phyloP scores from a whole-genome alignment of 1,140 invertebrate genomes.

The Ostrea denselamellosa region DNA sequence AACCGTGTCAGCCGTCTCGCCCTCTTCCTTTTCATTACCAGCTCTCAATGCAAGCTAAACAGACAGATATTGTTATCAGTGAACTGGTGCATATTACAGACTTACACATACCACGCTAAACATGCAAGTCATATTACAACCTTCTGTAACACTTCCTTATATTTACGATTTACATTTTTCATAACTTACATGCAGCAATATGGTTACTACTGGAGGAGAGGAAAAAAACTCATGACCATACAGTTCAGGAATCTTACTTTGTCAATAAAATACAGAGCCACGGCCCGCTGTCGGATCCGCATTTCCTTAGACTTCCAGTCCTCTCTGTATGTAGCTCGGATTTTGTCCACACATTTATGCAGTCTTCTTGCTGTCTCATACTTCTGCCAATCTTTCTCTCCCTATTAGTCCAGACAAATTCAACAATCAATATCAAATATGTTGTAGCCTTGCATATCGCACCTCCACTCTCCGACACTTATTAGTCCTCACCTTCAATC shows the following conservation, averaged over 20 bases:
- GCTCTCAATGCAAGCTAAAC: conserved; percentile 94
- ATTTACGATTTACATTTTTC: too few species aligned
- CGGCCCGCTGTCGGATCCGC: conserved; percentile 96
- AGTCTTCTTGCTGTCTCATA: conserved; percentile 98
- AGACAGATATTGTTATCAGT: background rate
- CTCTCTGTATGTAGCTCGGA: conserved; percentile 90
- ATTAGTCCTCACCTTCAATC: conserved; percentile 86
- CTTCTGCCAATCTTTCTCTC: conserved; percentile 99
- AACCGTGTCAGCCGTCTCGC: conserved; percentile 96
- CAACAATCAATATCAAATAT: background rate
- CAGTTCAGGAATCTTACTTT: conserved; percentile 81
- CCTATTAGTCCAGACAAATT: conserved; percentile 76
- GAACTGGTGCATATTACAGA: background rate
- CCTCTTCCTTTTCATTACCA: conserved; percentile 99
- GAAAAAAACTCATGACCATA: background rate
- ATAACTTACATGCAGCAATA: too few species aligned
- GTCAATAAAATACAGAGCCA: conserved; percentile 99
- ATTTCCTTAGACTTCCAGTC: conserved; percentile 99
- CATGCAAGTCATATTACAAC: too few species aligned
- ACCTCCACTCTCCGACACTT: background rate
- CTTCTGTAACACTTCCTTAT: too few species aligned
- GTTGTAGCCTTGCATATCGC: background rate
- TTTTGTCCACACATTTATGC: conserved; percentile 84
- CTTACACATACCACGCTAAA: too few species aligned
- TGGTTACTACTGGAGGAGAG: too few species aligned